Evolutionary conservation across 2,797 vertebrate species (phyloP), one percentile per base, ranked within the genome.

Genomic region (Lindbergichthys nudifrons): DNA sequence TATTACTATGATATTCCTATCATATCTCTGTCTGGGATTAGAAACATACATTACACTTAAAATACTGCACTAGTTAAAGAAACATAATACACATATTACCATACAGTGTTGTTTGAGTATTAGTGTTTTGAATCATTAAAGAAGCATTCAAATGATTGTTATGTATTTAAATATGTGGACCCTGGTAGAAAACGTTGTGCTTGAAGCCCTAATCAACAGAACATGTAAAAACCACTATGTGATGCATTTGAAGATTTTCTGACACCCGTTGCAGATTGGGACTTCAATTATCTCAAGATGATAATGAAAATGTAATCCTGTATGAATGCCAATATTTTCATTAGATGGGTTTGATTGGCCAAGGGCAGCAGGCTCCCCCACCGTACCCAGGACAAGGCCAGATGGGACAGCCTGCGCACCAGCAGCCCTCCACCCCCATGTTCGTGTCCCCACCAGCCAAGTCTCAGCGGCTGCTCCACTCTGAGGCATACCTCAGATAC

Each of bases 401-500:
- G 65, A 67, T 91, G 0, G 95, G 92, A 52, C 97, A 96, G 68
- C 95, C 96, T 0, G 93, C 96, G 1, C 91, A 96, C 75, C 97
- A 98, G 67, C 98, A 99, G 89, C 98, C 98, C n/a, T 95, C 97
- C 59, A 98, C 97, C 0, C 98, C 98, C 0, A 93, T 99, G 93
- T 99, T 99, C 66, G 98, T 99, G 72, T 95, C 98, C 70, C 97
- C 97, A 21, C 98, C 98, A 73, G 97, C 97, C 73, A 98, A 96
- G 94, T 96, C 97, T 66, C 97, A 99, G 80, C 95, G 97, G 66
- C 95, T 99, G 80, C 97, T 99, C 46, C 98, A 99, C 83, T 99
- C 98, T 11, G 98, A 99, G 85, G 97, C 98, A 2, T 99, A 99
- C 78, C 95, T 99, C 87, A 96, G 95, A 89, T 99, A 99, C 66